Conservation (phyloP, 2,797 vertebrate species). For the Parotocinclus haroldoi region DNA sequence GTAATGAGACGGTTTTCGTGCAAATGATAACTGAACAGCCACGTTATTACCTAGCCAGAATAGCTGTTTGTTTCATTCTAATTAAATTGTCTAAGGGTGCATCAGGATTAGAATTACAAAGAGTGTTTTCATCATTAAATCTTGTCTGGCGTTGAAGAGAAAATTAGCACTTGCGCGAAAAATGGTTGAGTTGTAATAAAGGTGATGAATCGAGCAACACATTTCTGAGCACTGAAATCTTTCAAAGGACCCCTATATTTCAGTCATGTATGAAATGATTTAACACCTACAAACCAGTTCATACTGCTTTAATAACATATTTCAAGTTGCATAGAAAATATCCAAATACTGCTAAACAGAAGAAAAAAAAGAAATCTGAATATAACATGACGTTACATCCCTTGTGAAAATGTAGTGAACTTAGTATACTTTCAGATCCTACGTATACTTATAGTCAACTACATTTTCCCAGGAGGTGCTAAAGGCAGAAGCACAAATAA, state of each 20-base stretch:
- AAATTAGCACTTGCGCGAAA: neutral
- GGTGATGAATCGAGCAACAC: slow-evolving; percentile 2
- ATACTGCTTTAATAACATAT: too few species aligned
- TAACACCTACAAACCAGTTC: too few species aligned
- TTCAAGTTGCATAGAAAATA: too few species aligned
- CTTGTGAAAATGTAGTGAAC: slow-evolving; percentile 78
- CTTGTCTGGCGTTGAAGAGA: neutral
- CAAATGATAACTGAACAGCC: slow-evolving; percentile 2
- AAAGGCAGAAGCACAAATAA: slow-evolving; percentile 18
- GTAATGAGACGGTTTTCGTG: neutral
- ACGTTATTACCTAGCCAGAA: neutral
- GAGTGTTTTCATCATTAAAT: slow-evolving; percentile 11
- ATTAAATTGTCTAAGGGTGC: slow-evolving; percentile 22
- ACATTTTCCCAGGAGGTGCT: slow-evolving; percentile 70
- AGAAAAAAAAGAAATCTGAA: neutral
- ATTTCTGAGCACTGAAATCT: neutral
- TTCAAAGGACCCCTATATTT: too few species aligned
- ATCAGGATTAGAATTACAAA: slow-evolving; percentile 18
- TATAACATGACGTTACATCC: slow-evolving; percentile 33
- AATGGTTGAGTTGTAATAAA: too few species aligned
- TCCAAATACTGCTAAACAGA: too few species aligned
- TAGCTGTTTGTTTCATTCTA: slow-evolving; percentile 26
- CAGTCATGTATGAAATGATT: too few species aligned
- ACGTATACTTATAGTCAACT: slow-evolving; percentile 78
- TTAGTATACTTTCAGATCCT: slow-evolving; percentile 71